phyloP scores from a whole-genome alignment of 2,113 vertebrate genomes.

The Centropus unirufus region DNA sequence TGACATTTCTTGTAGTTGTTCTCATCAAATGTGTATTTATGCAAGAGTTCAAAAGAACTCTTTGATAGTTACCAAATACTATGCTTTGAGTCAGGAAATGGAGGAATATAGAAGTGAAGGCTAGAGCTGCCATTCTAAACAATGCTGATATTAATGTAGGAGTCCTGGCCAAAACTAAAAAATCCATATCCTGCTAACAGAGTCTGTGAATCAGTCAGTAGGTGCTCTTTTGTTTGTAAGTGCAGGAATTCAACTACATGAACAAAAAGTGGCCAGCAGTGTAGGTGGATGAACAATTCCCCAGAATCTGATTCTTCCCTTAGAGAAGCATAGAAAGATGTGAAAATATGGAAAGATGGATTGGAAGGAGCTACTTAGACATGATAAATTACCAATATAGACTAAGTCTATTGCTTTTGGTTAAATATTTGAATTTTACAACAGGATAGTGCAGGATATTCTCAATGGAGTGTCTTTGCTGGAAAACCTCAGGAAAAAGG shows the following conservation, averaged over 20 bases:
- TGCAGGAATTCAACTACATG: neutral
- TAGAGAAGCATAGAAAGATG: neutral
- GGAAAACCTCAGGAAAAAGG: neutral
- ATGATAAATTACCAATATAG: accelerated
- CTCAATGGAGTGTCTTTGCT: neutral
- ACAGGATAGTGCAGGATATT: neutral
- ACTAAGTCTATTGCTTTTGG: neutral
- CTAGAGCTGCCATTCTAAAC: neutral
- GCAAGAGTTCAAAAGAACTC: neutral
- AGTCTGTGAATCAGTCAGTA: neutral
- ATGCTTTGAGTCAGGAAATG: neutral
- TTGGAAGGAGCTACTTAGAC: neutral
- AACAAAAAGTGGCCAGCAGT: neutral
- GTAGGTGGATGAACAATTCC: neutral
- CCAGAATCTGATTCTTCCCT: neutral
- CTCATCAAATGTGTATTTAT: neutral
- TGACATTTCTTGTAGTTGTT: neutral
- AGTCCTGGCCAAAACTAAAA: neutral
- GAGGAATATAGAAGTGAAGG: neutral
- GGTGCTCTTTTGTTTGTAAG: neutral
- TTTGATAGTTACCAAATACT: neutral
- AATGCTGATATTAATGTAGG: neutral
- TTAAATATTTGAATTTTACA: neutral
- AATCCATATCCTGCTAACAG: neutral
- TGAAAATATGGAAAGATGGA: neutral